These are phyloP conservation scores for Poeciliopsis occidentalis DNA, from an alignment of 2,113 vertebrate genomes.

Conservation along the genomic window DNA sequence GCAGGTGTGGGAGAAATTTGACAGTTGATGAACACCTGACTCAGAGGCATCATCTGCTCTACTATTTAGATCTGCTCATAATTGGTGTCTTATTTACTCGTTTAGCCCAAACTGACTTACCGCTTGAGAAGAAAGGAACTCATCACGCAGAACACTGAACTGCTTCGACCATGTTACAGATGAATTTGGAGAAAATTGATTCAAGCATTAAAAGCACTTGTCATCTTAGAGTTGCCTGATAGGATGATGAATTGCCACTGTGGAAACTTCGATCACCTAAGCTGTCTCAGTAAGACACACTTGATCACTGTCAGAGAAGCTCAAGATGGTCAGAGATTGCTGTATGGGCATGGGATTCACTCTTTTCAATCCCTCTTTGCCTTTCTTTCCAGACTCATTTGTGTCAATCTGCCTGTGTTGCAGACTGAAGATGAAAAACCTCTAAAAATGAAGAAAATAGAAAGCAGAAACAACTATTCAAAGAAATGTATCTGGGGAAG, in stretches of 20 bases:
- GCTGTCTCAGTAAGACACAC: conserved; percentile 74
- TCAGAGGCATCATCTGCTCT: conserved; percentile 44
- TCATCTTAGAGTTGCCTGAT: conserved; percentile 70
- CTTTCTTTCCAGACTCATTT: conserved; percentile 51
- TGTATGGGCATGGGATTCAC: conserved; percentile 46
- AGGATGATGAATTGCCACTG: conserved; percentile 81
- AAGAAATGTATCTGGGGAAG: conserved; percentile 13
- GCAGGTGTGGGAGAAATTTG: conserved; percentile 32
- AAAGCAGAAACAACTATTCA: conserved; percentile 2
- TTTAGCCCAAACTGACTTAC: conserved; percentile 1
- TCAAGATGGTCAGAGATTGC: conserved; percentile 71
- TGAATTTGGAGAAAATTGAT: conserved; percentile 71
- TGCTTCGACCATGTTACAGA: conserved; percentile 49
- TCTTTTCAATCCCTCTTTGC: conserved; percentile 18
- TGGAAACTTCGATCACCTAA: conserved; percentile 78
- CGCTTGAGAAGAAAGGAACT: conserved; percentile 27
- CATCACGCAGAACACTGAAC: conserved; percentile 24
- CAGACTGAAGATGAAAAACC: conserved; percentile 43
- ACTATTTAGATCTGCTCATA: conserved; percentile 40
- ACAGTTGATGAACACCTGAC: conserved; percentile 51
- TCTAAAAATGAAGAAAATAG: conserved; percentile 21
- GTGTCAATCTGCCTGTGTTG: conserved; percentile 50
- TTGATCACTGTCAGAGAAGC: conserved; percentile 81
- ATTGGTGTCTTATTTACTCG: conserved; percentile 38
- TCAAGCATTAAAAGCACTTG: conserved; percentile 74